These are phyloP conservation scores for Festucalex cinctus DNA, from an alignment of 2,113 vertebrate genomes.

Conservation along the genomic window DNA sequence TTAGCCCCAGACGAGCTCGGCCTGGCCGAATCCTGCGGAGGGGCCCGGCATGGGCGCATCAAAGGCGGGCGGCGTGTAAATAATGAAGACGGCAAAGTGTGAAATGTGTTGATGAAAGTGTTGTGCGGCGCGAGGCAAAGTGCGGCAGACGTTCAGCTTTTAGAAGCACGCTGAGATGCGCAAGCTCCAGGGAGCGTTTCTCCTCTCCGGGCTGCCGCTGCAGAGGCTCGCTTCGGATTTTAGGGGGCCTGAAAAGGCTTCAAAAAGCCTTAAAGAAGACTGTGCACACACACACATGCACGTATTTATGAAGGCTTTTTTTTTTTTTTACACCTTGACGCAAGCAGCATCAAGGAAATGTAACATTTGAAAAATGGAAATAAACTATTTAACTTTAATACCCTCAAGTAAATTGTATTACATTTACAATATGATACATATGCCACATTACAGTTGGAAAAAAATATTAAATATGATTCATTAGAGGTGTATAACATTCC, in stretches of 20 bases:
- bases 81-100: constrained; percentile 47
- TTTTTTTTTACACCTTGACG: neutral
- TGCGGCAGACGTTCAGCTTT: constrained; percentile 40
- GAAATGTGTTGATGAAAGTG: constrained; percentile 62
- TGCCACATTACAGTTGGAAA: too few species aligned
- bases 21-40: constrained; percentile 30
- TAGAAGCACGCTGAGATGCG: constrained; percentile 48
- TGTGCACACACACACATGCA: neutral
- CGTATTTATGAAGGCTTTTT: neutral
- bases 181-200: constrained; percentile 24
- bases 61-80: constrained; percentile 49
- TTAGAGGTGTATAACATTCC: too few species aligned
- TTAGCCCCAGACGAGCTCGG: constrained; percentile 50
- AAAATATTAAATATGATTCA: too few species aligned
- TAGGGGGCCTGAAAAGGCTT: constrained; percentile 8
- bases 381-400: neutral
- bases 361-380: neutral
- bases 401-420: neutral
- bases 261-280: constrained; percentile 5
- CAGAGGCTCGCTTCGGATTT: constrained; percentile 18
- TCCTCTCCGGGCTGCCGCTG: neutral
- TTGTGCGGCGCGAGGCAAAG: constrained; percentile 40
- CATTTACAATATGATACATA: too few species aligned
- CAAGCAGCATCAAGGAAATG: neutral
- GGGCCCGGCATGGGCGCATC: constrained; percentile 27